Percentiles rank a stretch among this genome's conserved stretches.
These are phyloP conservation scores for Hippoglossus stenolepis DNA, from an alignment of 2,113 vertebrate genomes.

Conservation along the genomic window DNA sequence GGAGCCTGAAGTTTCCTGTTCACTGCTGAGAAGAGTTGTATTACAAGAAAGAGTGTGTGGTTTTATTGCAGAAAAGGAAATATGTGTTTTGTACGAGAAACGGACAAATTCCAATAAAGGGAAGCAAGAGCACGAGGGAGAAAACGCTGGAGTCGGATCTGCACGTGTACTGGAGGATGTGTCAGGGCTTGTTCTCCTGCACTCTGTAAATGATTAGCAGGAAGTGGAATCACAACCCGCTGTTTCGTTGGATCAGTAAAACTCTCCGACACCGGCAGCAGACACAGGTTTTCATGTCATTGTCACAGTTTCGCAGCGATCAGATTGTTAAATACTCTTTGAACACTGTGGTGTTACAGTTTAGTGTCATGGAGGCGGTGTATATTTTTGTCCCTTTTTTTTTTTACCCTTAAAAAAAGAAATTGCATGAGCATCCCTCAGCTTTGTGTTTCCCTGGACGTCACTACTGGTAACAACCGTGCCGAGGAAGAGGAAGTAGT, in stretches of 20 bases:
- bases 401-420: background rate
- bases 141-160: conserved; percentile 24
- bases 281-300: background rate
- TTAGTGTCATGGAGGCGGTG: background rate
- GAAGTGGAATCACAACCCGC: conserved; percentile 38
- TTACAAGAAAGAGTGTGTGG: conserved; percentile 24
- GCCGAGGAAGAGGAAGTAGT: conserved; percentile 37
- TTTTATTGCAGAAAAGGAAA: conserved; percentile 52
- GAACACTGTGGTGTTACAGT: too few relatives aligned
- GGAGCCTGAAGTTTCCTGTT: conserved; percentile 49
- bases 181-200: conserved; percentile 61
- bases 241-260: background rate
- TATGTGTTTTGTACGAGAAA: conserved; percentile 29
- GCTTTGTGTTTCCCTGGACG: conserved; percentile 7
- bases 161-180: conserved; percentile 24
- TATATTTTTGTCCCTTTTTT: background rate
- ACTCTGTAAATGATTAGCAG: conserved; percentile 73
- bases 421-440: background rate
- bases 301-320: background rate
- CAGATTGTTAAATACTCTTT: too few relatives aligned
- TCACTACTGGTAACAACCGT: conserved; percentile 36
- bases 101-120: conserved; percentile 36
- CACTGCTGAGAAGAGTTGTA: conserved; percentile 28
- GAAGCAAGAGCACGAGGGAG: conserved; percentile 31
- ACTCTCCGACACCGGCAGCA: background rate